phyloP scores from a whole-genome alignment of 1,140 invertebrate genomes.

The Pseudachorutes palmiensis region DNA sequence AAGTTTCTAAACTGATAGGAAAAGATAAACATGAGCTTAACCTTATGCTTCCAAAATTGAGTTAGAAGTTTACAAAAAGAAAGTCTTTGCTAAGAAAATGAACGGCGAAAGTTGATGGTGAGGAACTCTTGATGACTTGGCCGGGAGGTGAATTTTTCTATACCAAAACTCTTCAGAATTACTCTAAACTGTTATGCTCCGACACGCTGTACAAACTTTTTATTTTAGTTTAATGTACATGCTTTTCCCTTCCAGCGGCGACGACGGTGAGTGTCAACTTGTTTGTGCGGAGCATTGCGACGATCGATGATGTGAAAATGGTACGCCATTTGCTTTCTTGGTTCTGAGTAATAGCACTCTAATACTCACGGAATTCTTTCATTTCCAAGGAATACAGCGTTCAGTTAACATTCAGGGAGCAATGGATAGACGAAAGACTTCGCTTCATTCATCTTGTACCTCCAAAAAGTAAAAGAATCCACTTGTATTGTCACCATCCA shows the following conservation, averaged over 20 bases:
- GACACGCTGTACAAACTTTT: too few relatives aligned
- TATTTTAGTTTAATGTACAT: neutral
- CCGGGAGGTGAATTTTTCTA: too few relatives aligned
- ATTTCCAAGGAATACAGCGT: slow-evolving; percentile 77
- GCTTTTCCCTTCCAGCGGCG: too few relatives aligned
- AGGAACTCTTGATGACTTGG: too few relatives aligned
- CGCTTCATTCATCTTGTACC: slow-evolving; percentile 73
- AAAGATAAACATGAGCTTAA: too few relatives aligned
- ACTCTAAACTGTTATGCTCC: too few relatives aligned
- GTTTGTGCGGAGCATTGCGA: slow-evolving; percentile 89
- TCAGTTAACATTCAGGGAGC: slow-evolving; percentile 89
- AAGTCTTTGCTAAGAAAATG: too few relatives aligned
- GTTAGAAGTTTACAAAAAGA: too few relatives aligned
- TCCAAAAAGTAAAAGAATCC: neutral
- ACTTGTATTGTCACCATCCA: neutral
- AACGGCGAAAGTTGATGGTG: too few relatives aligned
- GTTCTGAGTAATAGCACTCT: neutral
- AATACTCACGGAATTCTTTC: neutral
- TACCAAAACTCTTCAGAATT: too few relatives aligned
- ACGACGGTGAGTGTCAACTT: slow-evolving; percentile 87
- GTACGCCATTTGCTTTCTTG: slow-evolving; percentile 52
- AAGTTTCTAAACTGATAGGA: too few relatives aligned
- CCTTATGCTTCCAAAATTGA: too few relatives aligned
- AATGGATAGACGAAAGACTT: slow-evolving; percentile 87
- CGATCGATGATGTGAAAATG: slow-evolving; percentile 97